Conservation (phyloP, 2,888 invertebrate genomes). For the Zygaena filipendulae region DNA sequence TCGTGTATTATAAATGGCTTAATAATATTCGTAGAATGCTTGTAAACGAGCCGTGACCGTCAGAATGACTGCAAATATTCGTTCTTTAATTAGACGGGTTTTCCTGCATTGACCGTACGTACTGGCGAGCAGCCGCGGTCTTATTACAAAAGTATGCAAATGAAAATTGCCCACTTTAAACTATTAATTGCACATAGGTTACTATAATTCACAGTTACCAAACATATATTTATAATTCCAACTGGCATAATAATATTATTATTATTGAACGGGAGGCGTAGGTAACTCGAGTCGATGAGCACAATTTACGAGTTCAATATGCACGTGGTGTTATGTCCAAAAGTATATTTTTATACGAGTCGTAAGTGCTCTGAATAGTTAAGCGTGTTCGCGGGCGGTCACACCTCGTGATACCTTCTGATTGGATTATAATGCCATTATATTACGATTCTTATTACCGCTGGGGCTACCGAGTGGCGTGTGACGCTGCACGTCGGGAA, state of each 20-base stretch:
- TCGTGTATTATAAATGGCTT: too few species aligned
- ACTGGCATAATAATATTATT: not conserved
- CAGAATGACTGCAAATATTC: too few species aligned
- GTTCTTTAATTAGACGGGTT: too few species aligned
- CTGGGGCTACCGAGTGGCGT: slow-evolving; percentile 51
- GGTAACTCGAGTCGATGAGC: slow-evolving; percentile 14
- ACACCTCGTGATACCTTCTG: slow-evolving; percentile 49
- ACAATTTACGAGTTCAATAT: slow-evolving; percentile 16
- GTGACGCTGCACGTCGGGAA: slow-evolving; percentile 49
- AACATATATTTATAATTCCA: too few species aligned
- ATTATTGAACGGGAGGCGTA: slow-evolving; percentile 8
- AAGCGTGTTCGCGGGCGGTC: slow-evolving; percentile 54
- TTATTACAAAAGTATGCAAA: slow-evolving; percentile 10
- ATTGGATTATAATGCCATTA: slow-evolving; percentile 68
- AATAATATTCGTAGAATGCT: too few species aligned
- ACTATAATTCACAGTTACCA: too few species aligned
- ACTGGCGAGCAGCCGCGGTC: too few species aligned
- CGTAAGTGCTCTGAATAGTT: slow-evolving; percentile 49
- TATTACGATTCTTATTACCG: slow-evolving; percentile 64
- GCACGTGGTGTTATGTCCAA: too few species aligned
- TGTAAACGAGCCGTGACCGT: too few species aligned
- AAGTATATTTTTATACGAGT: slow-evolving; percentile 57
- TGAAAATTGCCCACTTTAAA: slow-evolving; percentile 11
- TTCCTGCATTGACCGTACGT: too few species aligned
- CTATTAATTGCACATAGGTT: too few species aligned